A percentile compares a stretch with the other conserved stretches of the same genome.
Conservation (phyloP, 2,113 vertebrate genomes). For the Myocastor coypus region DNA sequence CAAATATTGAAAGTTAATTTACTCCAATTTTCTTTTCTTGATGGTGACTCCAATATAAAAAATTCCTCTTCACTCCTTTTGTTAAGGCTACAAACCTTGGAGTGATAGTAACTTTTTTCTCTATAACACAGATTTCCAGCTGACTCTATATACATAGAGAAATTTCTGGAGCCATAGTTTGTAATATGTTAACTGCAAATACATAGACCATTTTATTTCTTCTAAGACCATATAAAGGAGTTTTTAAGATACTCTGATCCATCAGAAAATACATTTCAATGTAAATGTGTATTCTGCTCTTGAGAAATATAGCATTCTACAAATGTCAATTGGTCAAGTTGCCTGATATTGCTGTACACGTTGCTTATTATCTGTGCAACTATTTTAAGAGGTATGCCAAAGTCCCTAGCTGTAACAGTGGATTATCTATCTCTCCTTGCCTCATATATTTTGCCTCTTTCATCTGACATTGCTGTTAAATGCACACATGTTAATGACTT, state of each 20-base stretch:
- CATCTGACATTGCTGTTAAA: not conserved
- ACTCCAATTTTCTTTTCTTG: not conserved
- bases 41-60: not conserved
- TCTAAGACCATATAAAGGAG: not conserved
- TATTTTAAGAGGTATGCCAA: not conserved
- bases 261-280: not conserved
- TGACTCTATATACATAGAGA: slow-evolving; percentile 27
- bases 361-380: slow-evolving; percentile 25
- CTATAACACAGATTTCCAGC: not conserved
- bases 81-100: not conserved
- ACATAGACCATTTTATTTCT: not conserved
- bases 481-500: not conserved
- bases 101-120: not conserved
- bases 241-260: not conserved
- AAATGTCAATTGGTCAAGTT: not conserved
- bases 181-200: not conserved
- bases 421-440: not conserved
- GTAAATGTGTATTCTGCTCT: slow-evolving; percentile 7
- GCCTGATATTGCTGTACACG: not conserved
- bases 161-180: not conserved
- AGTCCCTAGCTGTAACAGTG: not conserved
- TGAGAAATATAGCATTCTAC: not conserved
- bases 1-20: slow-evolving; percentile 16
- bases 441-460: not conserved
- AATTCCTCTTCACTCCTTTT: not conserved